A percentile compares a stretch with the other conserved stretches of the same genome.
Conservation (phyloP, 2,113 vertebrate genomes). For the Dipodomys merriami region DNA sequence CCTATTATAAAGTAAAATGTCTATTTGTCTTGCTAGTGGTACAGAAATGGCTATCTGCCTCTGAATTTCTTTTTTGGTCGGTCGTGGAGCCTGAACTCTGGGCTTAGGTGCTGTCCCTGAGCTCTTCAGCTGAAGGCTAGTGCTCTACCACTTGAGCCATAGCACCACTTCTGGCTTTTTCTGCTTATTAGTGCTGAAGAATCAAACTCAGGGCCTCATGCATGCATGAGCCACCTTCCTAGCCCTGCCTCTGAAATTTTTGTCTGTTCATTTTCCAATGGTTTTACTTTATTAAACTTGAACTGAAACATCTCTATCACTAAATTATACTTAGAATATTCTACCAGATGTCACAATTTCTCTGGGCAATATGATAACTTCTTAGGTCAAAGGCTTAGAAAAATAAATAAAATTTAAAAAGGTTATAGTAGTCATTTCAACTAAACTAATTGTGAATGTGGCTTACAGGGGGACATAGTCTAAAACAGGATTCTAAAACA, state of each 20-base stretch:
- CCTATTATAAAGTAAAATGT: background rate
- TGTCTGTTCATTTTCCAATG: background rate
- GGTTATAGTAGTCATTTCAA: constrained; percentile 43
- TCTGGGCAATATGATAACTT: constrained; percentile 34
- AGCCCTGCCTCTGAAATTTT: background rate
- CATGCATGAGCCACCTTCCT: too few species aligned
- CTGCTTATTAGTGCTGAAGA: too few species aligned
- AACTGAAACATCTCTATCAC: background rate
- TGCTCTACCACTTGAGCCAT: too few species aligned
- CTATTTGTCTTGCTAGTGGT: background rate
- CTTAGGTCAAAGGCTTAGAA: constrained; percentile 10
- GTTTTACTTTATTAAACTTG: constrained; percentile 43
- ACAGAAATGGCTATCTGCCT: background rate
- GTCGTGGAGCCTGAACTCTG: too few species aligned
- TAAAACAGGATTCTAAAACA: constrained; percentile 33
- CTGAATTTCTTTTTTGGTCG: background rate
- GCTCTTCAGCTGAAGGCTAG: too few species aligned
- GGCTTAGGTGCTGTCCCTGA: too few species aligned
- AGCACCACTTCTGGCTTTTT: too few species aligned
- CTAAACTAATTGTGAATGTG: constrained; percentile 21
- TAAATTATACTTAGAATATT: constrained; percentile 15
- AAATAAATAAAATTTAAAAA: background rate
- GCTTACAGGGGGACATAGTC: constrained; percentile 1
- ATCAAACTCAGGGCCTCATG: too few species aligned
- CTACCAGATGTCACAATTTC: background rate